Conservation (phyloP, 1,140 invertebrate species). For the Ooceraea biroi region DNA sequence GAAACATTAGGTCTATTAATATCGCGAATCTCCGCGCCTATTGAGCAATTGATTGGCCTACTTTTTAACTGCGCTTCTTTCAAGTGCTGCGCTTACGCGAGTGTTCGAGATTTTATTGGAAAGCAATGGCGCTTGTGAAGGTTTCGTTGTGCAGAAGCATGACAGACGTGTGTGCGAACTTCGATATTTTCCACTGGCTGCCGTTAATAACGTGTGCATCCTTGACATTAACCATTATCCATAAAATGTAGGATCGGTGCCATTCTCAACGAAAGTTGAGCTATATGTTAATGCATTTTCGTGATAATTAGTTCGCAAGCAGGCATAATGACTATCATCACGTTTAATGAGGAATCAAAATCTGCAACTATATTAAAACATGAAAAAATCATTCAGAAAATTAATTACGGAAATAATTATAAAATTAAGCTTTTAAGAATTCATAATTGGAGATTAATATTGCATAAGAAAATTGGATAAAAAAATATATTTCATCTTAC, state of each 20-base stretch:
- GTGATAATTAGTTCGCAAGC: not conserved
- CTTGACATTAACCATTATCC: constrained; percentile 65
- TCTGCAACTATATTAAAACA: not conserved
- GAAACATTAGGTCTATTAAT: constrained; percentile 22
- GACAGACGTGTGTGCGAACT: constrained; percentile 50
- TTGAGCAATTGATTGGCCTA: constrained; percentile 40
- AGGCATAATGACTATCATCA: not conserved
- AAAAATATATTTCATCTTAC: no score
- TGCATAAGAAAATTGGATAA: no score
- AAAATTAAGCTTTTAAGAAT: constrained; percentile 9
- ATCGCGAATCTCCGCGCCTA: not conserved
- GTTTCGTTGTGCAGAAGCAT: constrained; percentile 11
- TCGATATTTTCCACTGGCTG: constrained; percentile 62
- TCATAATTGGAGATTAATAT: not conserved
- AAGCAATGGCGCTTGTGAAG: constrained; percentile 49
- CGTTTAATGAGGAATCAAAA: not conserved
- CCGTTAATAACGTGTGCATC: constrained; percentile 22
- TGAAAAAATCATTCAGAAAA: not conserved
- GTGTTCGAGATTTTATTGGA: constrained; percentile 48
- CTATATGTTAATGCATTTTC: not conserved
- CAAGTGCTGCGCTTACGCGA: not conserved
- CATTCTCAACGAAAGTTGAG: constrained; percentile 17
- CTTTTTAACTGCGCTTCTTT: constrained; percentile 21
- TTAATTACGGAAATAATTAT: not conserved
- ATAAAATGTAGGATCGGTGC: constrained; percentile 17